Conservation (phyloP, 2,888 invertebrate species). For the Autographa pulchrina region DNA sequence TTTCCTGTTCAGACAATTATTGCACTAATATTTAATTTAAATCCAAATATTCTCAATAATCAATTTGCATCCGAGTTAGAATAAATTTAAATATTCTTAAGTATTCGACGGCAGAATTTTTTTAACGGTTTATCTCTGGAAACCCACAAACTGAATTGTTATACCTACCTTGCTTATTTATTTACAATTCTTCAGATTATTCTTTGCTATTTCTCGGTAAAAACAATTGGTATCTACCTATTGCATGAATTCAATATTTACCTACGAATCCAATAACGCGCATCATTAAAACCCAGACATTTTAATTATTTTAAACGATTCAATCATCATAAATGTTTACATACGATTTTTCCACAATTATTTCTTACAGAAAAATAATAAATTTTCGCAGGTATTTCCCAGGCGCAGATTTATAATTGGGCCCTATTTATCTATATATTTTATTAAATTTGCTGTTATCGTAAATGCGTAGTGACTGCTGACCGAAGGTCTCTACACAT, state of each 20-base stretch:
- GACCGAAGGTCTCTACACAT: no score
- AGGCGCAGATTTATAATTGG: no score
- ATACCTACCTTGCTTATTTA: not conserved
- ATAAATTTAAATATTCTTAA: no score
- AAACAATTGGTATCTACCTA: not conserved
- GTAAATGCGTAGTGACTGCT: no score
- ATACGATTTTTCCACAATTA: no score
- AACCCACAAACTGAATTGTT: not conserved
- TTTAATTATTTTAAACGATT: slow-evolving; percentile 5
- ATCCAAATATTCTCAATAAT: not conserved
- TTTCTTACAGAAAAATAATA: no score
- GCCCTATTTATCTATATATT: no score
- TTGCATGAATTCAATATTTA: not conserved
- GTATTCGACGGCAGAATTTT: no score
- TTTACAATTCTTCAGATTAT: not conserved
- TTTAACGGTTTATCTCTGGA: not conserved
- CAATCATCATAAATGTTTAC: slow-evolving; percentile 4
- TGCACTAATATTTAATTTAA: not conserved
- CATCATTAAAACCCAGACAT: not conserved
- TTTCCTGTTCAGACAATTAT: not conserved
- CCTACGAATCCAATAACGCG: not conserved
- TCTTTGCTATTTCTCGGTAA: not conserved
- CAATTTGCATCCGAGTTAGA: no score
- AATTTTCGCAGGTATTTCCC: no score
- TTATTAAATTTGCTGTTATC: no score